Percentiles rank a stretch among this genome's conserved stretches.
phyloP scores from a whole-genome alignment of 1,140 invertebrate genomes.

The Pachyrhynchus sulphureomaculatus region DNA sequence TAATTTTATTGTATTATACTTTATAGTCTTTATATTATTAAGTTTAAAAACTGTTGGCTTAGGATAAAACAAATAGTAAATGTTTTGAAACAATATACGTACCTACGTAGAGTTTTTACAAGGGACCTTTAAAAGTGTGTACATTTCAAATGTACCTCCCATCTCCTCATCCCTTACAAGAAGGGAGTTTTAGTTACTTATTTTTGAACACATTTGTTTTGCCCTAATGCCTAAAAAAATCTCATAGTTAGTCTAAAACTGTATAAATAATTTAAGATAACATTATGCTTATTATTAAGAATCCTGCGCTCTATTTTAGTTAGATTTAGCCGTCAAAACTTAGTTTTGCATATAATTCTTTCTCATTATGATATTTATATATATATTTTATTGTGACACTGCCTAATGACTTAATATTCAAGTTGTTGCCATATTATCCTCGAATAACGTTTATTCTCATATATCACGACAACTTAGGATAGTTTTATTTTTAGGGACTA shows the following conservation, averaged over 20 bases:
- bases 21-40: conserved; percentile 25
- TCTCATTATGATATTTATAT: neutral
- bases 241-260: neutral
- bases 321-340: neutral
- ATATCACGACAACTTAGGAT: neutral
- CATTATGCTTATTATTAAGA: neutral
- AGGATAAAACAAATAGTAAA: neutral
- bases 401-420: conserved; percentile 9
- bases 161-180: no score
- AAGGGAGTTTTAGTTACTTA: no score
- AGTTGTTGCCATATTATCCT: conserved; percentile 8
- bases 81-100: no score
- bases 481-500: conserved; percentile 5
- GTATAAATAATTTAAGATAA: conserved; percentile 1
- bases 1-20: conserved; percentile 26
- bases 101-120: no score
- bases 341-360: neutral
- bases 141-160: no score
- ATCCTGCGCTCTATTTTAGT: neutral
- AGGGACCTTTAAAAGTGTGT: no score
- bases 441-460: neutral
- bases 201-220: conserved; percentile 8
- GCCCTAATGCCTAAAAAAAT: neutral
- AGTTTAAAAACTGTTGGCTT: conserved; percentile 15
- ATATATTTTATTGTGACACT: conserved; percentile 3